Evolutionary conservation across 2,113 vertebrate genomes (phyloP).

Genomic region (Sula dactylatra): DNA sequence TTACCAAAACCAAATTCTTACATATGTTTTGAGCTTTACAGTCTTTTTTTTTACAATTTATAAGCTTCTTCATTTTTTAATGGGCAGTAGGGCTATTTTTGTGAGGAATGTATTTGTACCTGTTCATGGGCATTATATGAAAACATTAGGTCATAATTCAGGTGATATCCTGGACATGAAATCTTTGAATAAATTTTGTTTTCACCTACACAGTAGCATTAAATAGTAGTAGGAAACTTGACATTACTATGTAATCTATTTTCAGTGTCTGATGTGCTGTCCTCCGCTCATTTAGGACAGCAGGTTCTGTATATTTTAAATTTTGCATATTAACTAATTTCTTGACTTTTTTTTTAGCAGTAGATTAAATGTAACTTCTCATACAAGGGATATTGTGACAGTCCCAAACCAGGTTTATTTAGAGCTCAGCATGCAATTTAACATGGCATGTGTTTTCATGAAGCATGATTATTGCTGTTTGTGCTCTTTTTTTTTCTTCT

Average conservation of each 20-base stretch:
- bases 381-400: not conserved
- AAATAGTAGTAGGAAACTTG: not conserved
- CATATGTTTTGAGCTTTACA: fast-evolving
- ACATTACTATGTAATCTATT: not conserved
- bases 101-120: not conserved
- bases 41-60: not conserved
- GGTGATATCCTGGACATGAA: not conserved
- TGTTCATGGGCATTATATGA: not conserved
- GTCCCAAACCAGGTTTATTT: not conserved
- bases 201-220: not conserved
- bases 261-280: not conserved
- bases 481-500: not conserved
- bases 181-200: not conserved
- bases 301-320: not conserved
- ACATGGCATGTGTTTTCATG: not conserved
- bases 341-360: not conserved
- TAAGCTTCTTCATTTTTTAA: not conserved
- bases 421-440: not conserved
- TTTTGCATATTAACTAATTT: not conserved
- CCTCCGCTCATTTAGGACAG: not conserved
- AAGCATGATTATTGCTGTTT: not conserved
- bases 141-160: not conserved
- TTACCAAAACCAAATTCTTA: not conserved
- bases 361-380: not conserved
- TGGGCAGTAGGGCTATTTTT: not conserved